Conservation (phyloP, 2,888 invertebrate genomes). For the Tuberolachnus salignus region DNA sequence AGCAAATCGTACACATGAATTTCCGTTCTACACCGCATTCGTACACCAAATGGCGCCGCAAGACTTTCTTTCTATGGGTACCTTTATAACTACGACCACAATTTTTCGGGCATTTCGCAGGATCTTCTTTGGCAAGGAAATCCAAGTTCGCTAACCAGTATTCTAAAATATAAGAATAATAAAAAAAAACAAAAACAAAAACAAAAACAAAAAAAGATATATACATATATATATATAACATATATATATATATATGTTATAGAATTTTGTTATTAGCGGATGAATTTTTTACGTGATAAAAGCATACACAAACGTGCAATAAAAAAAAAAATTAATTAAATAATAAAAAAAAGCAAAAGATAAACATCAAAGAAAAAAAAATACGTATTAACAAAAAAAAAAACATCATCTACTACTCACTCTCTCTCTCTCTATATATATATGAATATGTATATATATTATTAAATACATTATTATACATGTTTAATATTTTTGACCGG, state of each 20-base stretch:
- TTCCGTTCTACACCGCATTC: slow-evolving; percentile 58
- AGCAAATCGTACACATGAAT: slow-evolving; percentile 57
- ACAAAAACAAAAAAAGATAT: too few species aligned
- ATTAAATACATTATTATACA: too few species aligned
- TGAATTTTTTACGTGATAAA: neutral
- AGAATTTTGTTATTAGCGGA: neutral
- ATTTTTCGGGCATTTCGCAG: slow-evolving; percentile 51
- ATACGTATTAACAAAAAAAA: too few species aligned
- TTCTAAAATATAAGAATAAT: slow-evolving; percentile 24
- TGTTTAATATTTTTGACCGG: neutral
- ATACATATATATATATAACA: too few species aligned
- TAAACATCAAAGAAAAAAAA: neutral
- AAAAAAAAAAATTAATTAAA: slow-evolving; percentile 13
- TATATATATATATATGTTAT: neutral
- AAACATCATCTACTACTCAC: too few species aligned
- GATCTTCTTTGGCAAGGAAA: slow-evolving; percentile 49
- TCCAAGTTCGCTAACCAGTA: slow-evolving; percentile 46
- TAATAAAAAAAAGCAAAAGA: neutral
- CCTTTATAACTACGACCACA: slow-evolving; percentile 57
- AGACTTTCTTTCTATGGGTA: slow-evolving; percentile 54
- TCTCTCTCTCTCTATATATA: too few species aligned
- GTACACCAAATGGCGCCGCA: slow-evolving; percentile 57
- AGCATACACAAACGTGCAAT: neutral
- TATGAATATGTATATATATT: too few species aligned
- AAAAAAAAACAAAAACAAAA: too few species aligned